Evolutionary conservation across 1,140 invertebrate genomes (phyloP).

Genomic region (Hestina assimilis): DNA sequence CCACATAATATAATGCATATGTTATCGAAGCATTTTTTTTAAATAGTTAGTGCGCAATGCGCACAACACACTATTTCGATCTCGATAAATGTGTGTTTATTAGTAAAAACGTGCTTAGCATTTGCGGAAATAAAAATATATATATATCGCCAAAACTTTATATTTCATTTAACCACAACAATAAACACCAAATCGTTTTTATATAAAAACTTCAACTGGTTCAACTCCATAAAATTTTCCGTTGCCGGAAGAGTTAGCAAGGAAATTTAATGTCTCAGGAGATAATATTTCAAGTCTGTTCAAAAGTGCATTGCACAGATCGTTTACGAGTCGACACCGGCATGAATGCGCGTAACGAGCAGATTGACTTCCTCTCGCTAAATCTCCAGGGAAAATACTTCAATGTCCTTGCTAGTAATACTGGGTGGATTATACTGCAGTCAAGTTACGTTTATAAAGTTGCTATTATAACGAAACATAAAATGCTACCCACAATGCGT

Average conservation of each 20-base stretch:
- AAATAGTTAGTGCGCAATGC: no score
- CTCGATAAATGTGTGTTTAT: no score
- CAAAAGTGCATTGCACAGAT: slow-evolving; percentile 19
- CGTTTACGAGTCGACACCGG: slow-evolving; percentile 27
- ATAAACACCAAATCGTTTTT: not conserved
- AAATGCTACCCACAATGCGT: no score
- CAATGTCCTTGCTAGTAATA: slow-evolving; percentile 1
- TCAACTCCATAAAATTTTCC: slow-evolving; percentile 1
- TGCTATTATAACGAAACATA: no score
- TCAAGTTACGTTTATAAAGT: no score
- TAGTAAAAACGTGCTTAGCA: not conserved
- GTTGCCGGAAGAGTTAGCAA: slow-evolving; percentile 5
- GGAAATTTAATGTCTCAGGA: slow-evolving; percentile 15
- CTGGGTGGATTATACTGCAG: slow-evolving; percentile 6
- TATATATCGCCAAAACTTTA: no score
- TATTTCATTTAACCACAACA: no score
- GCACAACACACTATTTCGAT: no score
- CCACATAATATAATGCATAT: no score
- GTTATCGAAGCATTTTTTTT: no score
- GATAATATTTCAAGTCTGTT: slow-evolving; percentile 18
- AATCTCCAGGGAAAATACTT: slow-evolving; percentile 21
- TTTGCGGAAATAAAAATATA: no score
- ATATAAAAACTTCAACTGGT: not conserved
- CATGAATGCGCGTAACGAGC: slow-evolving; percentile 21
- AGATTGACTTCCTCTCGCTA: slow-evolving; percentile 19